Conservation (phyloP, 92 coral and sea anemone genomes). For the Montipora capitata region DNA sequence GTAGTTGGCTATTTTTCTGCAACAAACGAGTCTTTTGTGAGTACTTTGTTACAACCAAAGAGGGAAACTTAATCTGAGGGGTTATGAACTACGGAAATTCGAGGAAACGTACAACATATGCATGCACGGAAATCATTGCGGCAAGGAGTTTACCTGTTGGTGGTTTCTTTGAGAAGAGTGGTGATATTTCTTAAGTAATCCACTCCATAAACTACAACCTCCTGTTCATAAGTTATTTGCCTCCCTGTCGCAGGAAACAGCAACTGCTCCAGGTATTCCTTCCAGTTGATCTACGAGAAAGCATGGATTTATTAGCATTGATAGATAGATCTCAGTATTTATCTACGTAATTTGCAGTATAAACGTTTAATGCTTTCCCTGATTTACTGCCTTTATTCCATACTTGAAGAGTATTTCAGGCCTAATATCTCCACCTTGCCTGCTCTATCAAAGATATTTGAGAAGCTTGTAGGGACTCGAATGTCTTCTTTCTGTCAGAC, state of each 20-base stretch:
- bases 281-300: slow-evolving; percentile 84
- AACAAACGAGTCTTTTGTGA: neutral
- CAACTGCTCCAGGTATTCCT: slow-evolving; percentile 66
- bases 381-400: no score
- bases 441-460: no score
- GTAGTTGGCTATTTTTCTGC: slow-evolving; percentile 75
- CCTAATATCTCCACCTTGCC: no score
- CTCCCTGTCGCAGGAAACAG: slow-evolving; percentile 69
- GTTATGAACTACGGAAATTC: no score
- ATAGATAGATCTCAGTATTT: neutral
- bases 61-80: neutral
- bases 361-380: no score
- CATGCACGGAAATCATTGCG: neutral
- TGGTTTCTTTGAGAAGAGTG: slow-evolving; percentile 55
- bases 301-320: neutral
- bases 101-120: no score
- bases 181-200: slow-evolving; percentile 76
- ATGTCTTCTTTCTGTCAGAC: no score
- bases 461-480: no score
- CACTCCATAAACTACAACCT: slow-evolving; percentile 66
- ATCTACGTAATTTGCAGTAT: neutral
- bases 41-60: neutral
- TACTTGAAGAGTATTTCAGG: no score
- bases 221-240: slow-evolving; percentile 68
- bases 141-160: slow-evolving; percentile 76